Evolutionary conservation across 2,797 vertebrate species (phyloP).

Genomic region (Squalus acanthias): DNA sequence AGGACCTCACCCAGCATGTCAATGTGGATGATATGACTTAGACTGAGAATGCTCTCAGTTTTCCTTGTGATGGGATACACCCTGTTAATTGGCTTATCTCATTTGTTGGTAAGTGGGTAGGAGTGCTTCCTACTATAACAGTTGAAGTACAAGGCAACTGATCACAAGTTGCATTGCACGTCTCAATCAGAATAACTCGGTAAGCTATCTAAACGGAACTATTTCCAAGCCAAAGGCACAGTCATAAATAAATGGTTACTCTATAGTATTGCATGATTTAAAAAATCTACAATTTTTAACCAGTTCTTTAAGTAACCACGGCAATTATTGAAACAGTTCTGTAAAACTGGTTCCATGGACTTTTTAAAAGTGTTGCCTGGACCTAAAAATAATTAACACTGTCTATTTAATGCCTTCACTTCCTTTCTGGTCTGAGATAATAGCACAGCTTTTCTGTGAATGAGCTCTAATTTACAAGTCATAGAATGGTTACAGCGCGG

Average conservation of each 20-base stretch:
- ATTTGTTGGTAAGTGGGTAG: neutral
- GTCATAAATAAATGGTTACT: neutral
- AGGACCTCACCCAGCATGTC: neutral
- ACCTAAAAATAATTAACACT: neutral
- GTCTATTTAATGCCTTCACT: neutral
- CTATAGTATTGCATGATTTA: neutral
- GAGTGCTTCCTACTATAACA: neutral
- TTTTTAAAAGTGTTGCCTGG: neutral
- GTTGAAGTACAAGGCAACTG: neutral
- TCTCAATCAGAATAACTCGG: neutral
- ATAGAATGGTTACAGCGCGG: too few species aligned
- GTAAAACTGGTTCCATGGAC: neutral
- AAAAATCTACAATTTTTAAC: neutral
- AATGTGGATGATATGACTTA: neutral
- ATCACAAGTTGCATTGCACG: neutral
- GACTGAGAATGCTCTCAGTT: neutral
- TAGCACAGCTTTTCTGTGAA: neutral
- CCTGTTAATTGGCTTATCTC: neutral
- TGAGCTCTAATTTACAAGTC: neutral
- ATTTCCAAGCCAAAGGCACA: neutral
- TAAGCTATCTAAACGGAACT: neutral
- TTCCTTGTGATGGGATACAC: neutral
- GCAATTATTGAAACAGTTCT: constrained; percentile 1
- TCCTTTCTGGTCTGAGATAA: neutral
- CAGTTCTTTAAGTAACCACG: neutral